These are phyloP conservation scores for Helicolenus hilgendorfi DNA, from an alignment of 2,797 vertebrate genomes.

Conservation along the genomic window DNA sequence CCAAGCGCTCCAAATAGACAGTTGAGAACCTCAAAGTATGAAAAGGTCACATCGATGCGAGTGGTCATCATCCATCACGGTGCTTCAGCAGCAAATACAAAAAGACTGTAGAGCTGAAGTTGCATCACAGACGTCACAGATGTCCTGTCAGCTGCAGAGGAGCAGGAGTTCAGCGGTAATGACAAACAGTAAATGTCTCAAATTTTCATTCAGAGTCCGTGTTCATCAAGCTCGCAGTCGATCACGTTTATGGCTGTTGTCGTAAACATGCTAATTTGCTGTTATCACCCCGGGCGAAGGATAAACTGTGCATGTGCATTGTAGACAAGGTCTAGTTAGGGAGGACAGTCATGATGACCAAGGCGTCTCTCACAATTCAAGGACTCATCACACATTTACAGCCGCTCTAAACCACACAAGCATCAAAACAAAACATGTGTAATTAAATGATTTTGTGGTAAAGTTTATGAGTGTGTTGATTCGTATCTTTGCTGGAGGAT, in stretches of 20 bases:
- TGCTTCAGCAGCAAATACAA: background rate
- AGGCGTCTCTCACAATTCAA: background rate
- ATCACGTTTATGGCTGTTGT: slow-evolving; percentile 51
- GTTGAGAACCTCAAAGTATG: background rate
- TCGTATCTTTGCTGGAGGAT: background rate
- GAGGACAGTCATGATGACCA: slow-evolving; percentile 2
- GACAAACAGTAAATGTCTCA: slow-evolving; percentile 39
- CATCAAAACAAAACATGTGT: background rate
- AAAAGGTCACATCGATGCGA: slow-evolving; percentile 13
- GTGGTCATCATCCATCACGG: background rate
- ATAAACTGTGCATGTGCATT: slow-evolving; percentile 9
- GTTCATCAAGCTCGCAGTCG: slow-evolving; percentile 43
- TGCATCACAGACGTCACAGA: background rate
- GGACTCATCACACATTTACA: slow-evolving; percentile 4
- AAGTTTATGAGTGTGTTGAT: background rate
- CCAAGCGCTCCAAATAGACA: slow-evolving; percentile 1
- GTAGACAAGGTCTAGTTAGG: slow-evolving; percentile 33
- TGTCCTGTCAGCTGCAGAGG: background rate
- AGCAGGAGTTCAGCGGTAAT: slow-evolving; percentile 10
- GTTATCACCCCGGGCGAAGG: slow-evolving; percentile 50
- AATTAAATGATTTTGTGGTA: background rate
- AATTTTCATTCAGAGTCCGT: slow-evolving; percentile 28
- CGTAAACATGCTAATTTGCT: slow-evolving; percentile 61
- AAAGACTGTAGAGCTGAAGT: background rate
- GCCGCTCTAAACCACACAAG: background rate